Evolutionary conservation across 2,113 vertebrate genomes (phyloP), one percentile per base, ranked within the genome.

Genomic region (Beaufortia kweichowensis): DNA sequence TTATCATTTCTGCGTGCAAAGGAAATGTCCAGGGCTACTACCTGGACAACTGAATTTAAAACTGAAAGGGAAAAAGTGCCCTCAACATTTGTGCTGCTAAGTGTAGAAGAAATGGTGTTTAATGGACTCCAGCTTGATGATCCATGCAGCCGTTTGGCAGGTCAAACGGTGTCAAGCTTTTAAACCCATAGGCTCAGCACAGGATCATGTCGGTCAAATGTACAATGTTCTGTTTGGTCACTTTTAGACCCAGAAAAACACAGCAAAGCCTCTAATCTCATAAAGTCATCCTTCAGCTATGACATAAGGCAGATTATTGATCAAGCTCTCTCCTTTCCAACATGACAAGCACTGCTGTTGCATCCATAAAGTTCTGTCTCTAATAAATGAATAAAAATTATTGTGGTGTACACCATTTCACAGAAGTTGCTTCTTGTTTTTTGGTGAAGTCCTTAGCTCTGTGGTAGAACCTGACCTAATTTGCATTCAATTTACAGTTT

Each of bases 41-140:
- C 76, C 82, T 70, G 62, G 77, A 79, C 59, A 39, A 79, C 43
- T 65, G 53, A 77, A 70, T 82, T 83, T 69, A 83, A 65, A 74
- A 85, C 82, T 89, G 85, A 90, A 89, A 53, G 85, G 84, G 79
- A 83, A 77, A 84, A 72, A 83, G 77, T 73, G 59, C 64, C 79
- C 66, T 46, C n/a, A 83, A 77, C 78, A 75, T 84, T 86, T 89
- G 88, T 97, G 95, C 94, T 96, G 94, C 85, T 80, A 89, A 87
- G 85, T 89, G 90, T 87, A 90, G 88, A 87, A 63, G 82, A 86
- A 87, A 60, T 72, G 41, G 35, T 76, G 77, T 81, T 75, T 74
- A 26, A 61, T 28, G 4, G 29, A 55, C 70, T 73, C 23, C 70
- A 73, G 57, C n/a, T 31, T 72, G 69, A 11, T 24, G 24, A 21